Conservation (phyloP, 2,888 invertebrate genomes). For the Apeira syringaria region DNA sequence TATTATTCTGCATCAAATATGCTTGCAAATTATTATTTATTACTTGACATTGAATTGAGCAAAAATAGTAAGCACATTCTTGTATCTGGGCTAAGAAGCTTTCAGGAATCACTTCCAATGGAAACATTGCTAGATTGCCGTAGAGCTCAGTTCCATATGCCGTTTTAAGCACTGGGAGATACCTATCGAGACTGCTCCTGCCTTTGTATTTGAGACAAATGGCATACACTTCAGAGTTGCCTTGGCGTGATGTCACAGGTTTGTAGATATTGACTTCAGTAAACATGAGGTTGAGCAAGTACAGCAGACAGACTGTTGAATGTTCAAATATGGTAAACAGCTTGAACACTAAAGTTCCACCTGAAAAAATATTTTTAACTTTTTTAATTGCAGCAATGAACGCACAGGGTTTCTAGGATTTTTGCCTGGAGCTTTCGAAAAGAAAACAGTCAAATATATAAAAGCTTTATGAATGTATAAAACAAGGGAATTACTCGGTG, state of each 20-base stretch:
- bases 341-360: conserved; percentile 93
- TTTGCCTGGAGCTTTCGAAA: too few relatives aligned
- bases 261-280: conserved; percentile 90
- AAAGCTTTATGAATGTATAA: too few relatives aligned
- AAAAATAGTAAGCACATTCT: conserved; percentile 86
- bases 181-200: conserved; percentile 54
- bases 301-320: conserved; percentile 90
- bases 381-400: too few relatives aligned
- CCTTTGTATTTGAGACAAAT: conserved; percentile 87
- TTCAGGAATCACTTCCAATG: conserved; percentile 81
- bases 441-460: too few relatives aligned
- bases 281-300: conserved; percentile 90
- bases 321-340: conserved; percentile 95
- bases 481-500: too few relatives aligned
- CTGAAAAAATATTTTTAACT: conserved; percentile 46
- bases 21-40: conserved; percentile 87
- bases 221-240: conserved; percentile 97
- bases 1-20: conserved; percentile 79
- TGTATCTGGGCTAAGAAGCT: conserved; percentile 86
- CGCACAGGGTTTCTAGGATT: too few relatives aligned
- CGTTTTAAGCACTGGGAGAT: conserved; percentile 66
- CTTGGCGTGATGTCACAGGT: conserved; percentile 96
- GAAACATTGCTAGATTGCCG: conserved; percentile 81
- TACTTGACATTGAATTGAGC: conserved; percentile 85
- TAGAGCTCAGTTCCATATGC: conserved; percentile 70